Evolutionary conservation across 2,888 invertebrate species (phyloP).

Genomic region (Tortrix viridana): DNA sequence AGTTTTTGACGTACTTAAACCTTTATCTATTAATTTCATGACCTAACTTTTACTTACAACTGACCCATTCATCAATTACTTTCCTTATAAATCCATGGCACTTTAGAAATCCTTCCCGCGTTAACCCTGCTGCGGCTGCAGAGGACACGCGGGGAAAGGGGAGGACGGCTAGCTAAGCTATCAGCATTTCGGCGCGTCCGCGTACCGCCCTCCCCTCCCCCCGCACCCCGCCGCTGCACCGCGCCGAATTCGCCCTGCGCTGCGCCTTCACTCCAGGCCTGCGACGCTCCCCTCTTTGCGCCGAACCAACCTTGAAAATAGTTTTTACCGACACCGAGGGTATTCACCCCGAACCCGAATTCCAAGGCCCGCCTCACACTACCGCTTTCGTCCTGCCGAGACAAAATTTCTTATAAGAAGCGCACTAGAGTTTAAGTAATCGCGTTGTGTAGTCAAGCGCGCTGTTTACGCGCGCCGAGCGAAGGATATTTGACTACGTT

Average conservation of each 20-base stretch:
- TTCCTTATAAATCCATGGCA: slow-evolving; percentile 4
- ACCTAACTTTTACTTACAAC: too few species aligned
- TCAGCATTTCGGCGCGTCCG: slow-evolving; percentile 82
- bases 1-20: too few species aligned
- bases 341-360: slow-evolving; percentile 84
- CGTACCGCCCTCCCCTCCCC: slow-evolving; percentile 49
- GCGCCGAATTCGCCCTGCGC: slow-evolving; percentile 77
- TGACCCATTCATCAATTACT: slow-evolving; percentile 14
- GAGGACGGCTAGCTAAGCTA: slow-evolving; percentile 74
- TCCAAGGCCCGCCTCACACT: slow-evolving; percentile 75
- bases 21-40: too few species aligned
- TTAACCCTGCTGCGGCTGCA: slow-evolving; percentile 40
- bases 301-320: slow-evolving; percentile 82
- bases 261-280: slow-evolving; percentile 65
- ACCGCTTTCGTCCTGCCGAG: slow-evolving; percentile 56
- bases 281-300: slow-evolving; percentile 75
- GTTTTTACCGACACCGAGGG: slow-evolving; percentile 82
- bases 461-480: slow-evolving; percentile 69
- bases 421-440: slow-evolving; percentile 47
- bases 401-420: slow-evolving; percentile 65
- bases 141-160: slow-evolving; percentile 48
- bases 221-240: slow-evolving; percentile 54
- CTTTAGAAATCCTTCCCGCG: slow-evolving; percentile 24
- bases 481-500: slow-evolving; percentile 79
- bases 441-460: slow-evolving; percentile 56